Conservation (phyloP, 2,888 invertebrate species). For the Cremastobaeus sp. region DNA sequence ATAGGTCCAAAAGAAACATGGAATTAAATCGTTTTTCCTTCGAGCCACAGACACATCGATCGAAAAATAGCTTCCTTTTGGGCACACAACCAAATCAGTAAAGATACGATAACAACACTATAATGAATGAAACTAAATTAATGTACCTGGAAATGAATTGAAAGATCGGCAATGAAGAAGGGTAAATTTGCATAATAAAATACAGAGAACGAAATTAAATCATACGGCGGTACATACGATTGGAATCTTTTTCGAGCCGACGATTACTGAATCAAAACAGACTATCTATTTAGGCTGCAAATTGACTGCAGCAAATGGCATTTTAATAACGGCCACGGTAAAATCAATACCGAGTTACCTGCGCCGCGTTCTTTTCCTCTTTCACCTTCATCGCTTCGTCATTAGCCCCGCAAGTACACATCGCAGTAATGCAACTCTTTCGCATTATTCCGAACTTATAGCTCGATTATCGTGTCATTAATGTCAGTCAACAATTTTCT, state of each 20-base stretch:
- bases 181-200: no score
- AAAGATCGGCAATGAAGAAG: no score
- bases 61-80: no score
- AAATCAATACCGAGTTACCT: slow-evolving; percentile 65
- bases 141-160: no score
- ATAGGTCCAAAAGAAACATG: no score
- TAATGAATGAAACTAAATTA: no score
- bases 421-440: slow-evolving; percentile 50
- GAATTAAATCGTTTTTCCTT: no score
- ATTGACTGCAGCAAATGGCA: slow-evolving; percentile 61
- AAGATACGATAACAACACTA: no score
- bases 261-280: slow-evolving; percentile 27
- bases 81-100: no score
- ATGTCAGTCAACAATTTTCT: slow-evolving; percentile 38
- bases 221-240: no score
- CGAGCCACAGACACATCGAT: no score
- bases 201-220: no score
- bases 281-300: slow-evolving; percentile 46
- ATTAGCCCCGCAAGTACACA: slow-evolving; percentile 61
- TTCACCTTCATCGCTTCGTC: slow-evolving; percentile 65
- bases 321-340: slow-evolving; percentile 64
- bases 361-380: slow-evolving; percentile 38
- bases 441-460: slow-evolving; percentile 45
- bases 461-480: slow-evolving; percentile 52
- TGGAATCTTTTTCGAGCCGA: slow-evolving; percentile 4